Evolutionary conservation across 37 sponge, comb jelly and placozoan genomes (phyloP), one percentile per base, ranked within the genome.

Genomic region (Amphimedon queenslandica): DNA sequence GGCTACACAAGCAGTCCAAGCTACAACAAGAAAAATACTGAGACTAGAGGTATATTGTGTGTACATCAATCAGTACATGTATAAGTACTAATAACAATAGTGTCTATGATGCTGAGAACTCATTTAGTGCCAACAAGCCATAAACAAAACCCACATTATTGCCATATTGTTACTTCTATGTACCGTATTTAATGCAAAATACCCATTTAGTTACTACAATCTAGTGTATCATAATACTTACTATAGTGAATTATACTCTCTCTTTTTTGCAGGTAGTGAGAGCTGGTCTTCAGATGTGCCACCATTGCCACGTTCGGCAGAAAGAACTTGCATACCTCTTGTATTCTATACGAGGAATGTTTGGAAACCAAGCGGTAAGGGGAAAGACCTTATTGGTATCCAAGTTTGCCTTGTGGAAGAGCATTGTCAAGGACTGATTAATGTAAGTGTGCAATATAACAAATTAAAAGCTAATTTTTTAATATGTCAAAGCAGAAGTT

Each of bases 391-490:
- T 29, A 60, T 83, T 40, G 27, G 35, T 21, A 11, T 83, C 1
- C 82, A 81, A 57, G 84, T 83, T 4, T 83, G 84, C 57, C 72
- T 83, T 35, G 84, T 83, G 57, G n/a, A n/a, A n/a, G 84, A 83
- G 55, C 70, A 64, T 38, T 61, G 65, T 2, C 72, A 69, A 1
- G 71, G 60, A 1, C 53, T 83, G 0, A 76, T 83, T 11, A 61
- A 76, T 71, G 84, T 76, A 40, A 43, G 83, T 64, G 13, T 13
- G 11, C 21, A 37, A 47, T 16, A 13, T 13, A 47, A 8, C 13
- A 18, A 47, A 8, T 47, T 47, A 47, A 47, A 47, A 18, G 53
- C 8, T 47, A 47, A 47, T 18, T 18, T 13, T 18, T 13, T 18
- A 47, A 47, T 47, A 47, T 18, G 13, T 18, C 53, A 47, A 47